Evolutionary conservation across 2,888 invertebrate species (phyloP), one percentile per base, ranked within the genome.

Genomic region (Ectemnius cavifrons): DNA sequence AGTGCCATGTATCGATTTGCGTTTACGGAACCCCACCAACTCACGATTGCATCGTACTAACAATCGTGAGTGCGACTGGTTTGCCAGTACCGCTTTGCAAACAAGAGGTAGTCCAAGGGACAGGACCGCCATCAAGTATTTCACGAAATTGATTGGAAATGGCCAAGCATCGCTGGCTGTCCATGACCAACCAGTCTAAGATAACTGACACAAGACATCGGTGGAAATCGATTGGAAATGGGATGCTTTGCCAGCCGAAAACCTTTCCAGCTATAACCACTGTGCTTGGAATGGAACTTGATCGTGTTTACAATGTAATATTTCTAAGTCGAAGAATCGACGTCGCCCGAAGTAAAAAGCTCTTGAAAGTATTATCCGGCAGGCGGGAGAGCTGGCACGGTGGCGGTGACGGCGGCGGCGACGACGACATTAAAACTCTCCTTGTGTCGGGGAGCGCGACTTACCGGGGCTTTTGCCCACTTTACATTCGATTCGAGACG

Each of bases 401-500:
- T 16, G 37, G 37, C 37, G 8, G 8, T 8, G 37, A 3, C 52
- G 52, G 13, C 52, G 4, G 8, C 37, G 37, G 8, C 37, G 37
- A 37, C 37, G 37, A 37, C 23, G 23, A 23, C 23, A 23, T 23
- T 23, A 23, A 23, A 23, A 23, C 23, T 23, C 23, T 23, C 23
- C 23, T 23, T 23, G 23, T 23, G 23, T 23, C 23, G 23, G 23
- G 75, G 52, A 14, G 14, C 8, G 52, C 52, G 16, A 14, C n/a
- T 16, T 16, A 82, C 76, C 80, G 72, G 74, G 73, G 71, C 66
- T 68, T 64, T 61, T 58, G 78, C 67, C 66, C 81, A 66, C 70
- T 83, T 83, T 83, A 79, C 79, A 83, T 83, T 83, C 83, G 77
- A 67, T 77, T 72, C 67, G 28, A 75, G 66, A 37, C 37, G 37